Base-by-base conservation (phyloP, 2,888 invertebrate genomes). In the Agrochola lota region DNA sequence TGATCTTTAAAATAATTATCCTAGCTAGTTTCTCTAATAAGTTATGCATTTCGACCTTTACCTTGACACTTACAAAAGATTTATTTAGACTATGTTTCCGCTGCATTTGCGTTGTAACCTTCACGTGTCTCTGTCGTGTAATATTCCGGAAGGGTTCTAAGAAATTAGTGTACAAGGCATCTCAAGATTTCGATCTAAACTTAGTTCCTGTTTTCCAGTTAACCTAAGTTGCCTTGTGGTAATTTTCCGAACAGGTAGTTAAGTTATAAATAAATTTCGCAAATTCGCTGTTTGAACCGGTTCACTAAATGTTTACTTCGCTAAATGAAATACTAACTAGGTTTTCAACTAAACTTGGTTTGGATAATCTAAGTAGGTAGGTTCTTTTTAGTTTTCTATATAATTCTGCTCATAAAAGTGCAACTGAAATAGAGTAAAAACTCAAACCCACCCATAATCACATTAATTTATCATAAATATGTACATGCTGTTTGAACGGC, bases 171-270 rank as follows among this genome's bases (percentile, higher is more conserved):
- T 59, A 55, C 79, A 77, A 85, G 70, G 40, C 70, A 63, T 80
- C 60, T 46, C 62, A 26, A 70, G 67, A 84, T 76, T 52, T 26
- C 1, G 11, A 84, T 83, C 72, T 57, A 15, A 55, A 49, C 15
- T 52, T 30, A 62, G 55, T 85, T 85, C 77, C 69, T 85, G 81
- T 85, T 77, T 85, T 85, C 60, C 70, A 85, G 49, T 52, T 62
- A 40, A 43, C 23, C 9, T 59, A 12, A 67, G 60, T 35, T 30
- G 59, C 68, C 73, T 81, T 81, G 67, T 20, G 52, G 80, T 75
- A n/a, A 63, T 78, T 75, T 84, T 80, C 66, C 72, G 1, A 72
- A 68, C 46, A 71, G 20, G 40, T 52, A 30, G 23, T 9, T 11
- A 26, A 26, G 5, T 7, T 8, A 17, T 2, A 71, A 52, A 79